These are phyloP conservation scores for Hermaeophaga mercurialis DNA, from an alignment of 2,888 invertebrate species.

Conservation along the genomic window DNA sequence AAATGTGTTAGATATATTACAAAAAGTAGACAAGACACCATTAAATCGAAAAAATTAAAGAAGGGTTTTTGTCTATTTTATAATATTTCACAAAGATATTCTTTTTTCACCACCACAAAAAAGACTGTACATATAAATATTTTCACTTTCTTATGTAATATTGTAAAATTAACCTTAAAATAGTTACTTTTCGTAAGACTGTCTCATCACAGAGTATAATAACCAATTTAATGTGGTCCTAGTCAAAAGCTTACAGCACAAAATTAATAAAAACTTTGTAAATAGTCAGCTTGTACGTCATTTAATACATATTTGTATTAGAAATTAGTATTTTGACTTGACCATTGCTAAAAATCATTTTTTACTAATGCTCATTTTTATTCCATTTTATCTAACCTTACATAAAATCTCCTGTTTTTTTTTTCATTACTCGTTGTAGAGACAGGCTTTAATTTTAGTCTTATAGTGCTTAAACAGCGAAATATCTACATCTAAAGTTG, in stretches of 20 bases:
- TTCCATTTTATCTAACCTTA: constrained; percentile 1
- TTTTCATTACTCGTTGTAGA: constrained; percentile 21
- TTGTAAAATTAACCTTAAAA: constrained; percentile 38
- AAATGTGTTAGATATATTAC: constrained; percentile 14
- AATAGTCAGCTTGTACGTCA: too few species aligned
- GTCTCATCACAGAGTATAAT: constrained; percentile 26
- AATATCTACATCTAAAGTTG: neutral
- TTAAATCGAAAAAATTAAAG: neutral
- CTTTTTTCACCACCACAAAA: constrained; percentile 20
- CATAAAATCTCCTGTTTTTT: neutral
- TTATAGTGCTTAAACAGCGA: constrained; percentile 14
- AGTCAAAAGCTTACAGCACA: too few species aligned
- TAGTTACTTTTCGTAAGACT: constrained; percentile 38
- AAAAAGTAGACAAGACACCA: constrained; percentile 4
- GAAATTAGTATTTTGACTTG: neutral
- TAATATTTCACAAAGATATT: constrained; percentile 13
- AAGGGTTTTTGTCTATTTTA: neutral
- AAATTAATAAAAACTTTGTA: too few species aligned
- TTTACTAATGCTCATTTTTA: constrained; percentile 5
- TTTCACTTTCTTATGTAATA: constrained; percentile 32
- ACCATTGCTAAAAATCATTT: neutral
- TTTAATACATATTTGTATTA: too few species aligned
- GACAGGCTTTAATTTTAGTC: constrained; percentile 20
- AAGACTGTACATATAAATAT: constrained; percentile 35
- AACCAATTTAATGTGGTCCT: too few species aligned